A percentile compares a stretch with the other conserved stretches of the same genome.
These are phyloP conservation scores for Drosophila histrio DNA, from an alignment of 2,888 invertebrate genomes.

Conservation along the genomic window DNA sequence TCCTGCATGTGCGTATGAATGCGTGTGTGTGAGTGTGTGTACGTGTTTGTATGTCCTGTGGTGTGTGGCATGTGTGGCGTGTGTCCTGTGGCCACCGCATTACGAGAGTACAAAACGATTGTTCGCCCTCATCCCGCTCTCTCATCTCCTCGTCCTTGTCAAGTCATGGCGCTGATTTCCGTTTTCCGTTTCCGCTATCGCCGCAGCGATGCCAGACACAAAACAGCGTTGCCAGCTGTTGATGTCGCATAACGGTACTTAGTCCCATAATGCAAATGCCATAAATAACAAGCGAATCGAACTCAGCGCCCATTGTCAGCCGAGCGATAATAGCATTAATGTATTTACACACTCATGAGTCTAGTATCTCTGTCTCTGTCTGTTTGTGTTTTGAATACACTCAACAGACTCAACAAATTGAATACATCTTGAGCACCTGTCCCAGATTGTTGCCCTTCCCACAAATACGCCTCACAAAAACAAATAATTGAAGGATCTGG, in stretches of 20 bases:
- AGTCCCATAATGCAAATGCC: slow-evolving; percentile 45
- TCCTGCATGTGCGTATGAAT: slow-evolving; percentile 13
- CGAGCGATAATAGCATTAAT: slow-evolving; percentile 44
- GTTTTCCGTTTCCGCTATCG: slow-evolving; percentile 40
- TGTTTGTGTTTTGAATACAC: neutral
- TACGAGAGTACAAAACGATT: slow-evolving; percentile 30
- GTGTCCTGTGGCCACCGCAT: slow-evolving; percentile 44
- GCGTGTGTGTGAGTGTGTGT: slow-evolving; percentile 8
- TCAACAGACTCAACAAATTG: slow-evolving; percentile 1
- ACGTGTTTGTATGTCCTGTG: slow-evolving; percentile 1
- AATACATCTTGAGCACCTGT: too few species aligned
- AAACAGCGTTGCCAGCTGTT: slow-evolving; percentile 38
- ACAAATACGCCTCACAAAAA: too few species aligned
- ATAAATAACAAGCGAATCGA: slow-evolving; percentile 53
- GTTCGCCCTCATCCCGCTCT: neutral
- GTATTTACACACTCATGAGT: neutral
- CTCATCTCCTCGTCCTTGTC: slow-evolving; percentile 18
- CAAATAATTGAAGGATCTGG: too few species aligned
- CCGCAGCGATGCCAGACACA: slow-evolving; percentile 14
- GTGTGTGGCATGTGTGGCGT: neutral
- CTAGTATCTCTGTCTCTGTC: neutral
- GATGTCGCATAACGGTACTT: slow-evolving; percentile 33
- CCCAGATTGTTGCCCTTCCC: too few species aligned
- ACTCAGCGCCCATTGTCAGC: slow-evolving; percentile 31
- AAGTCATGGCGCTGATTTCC: slow-evolving; percentile 58